Evolutionary conservation across 2,888 invertebrate genomes (phyloP), one percentile per base, ranked within the genome.

Genomic region (Stomorhina lunata): DNA sequence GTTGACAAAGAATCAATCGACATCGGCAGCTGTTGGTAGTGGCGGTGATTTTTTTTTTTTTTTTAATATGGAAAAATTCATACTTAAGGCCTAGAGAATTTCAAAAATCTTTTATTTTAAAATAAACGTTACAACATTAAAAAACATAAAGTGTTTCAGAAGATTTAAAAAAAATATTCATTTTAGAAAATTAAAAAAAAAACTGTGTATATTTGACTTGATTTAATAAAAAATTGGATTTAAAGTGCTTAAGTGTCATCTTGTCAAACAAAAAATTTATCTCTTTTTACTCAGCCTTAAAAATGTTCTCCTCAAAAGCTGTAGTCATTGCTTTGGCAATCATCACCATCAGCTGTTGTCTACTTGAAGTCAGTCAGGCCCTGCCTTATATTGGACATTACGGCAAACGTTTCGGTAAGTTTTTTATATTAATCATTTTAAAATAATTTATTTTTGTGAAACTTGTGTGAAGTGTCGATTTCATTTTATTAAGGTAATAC

Each of bases 321-420:
- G 53, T 86, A 65, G 53, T 87, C 71, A 78, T 85, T 72, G 84
- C 85, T 78, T 63, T 88, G 45, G 80, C 85, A 48, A 72, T 88
- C 37, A 82, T 86, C 69, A 84, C 85, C 12, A 20, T 88, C 4
- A 69, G 85, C 63, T 72, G 86, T 66, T 79, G 34, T 27, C 86
- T 89, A 5, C 76, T 80, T 27, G 86, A 85, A 29, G 68, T 83
- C 27, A 77, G 86, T 5, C 84, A 84, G 68, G 87, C 87, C 4
- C 72, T 89, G 45, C 91, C 91, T n/a, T 88, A 89, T 6, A 88
- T 91, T 25, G 89, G 88, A 12, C 87, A 87, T 29, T 90, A 88
- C 77, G 87, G 86, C 79, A 91, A 91, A 85, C 86, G 91, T 80
- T 91, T 88, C 85, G 91, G 91, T 91, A 87, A 86, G 87, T 84